phyloP scores from a whole-genome alignment of 2,113 vertebrate genomes.

The Thunnus maccoyii region DNA sequence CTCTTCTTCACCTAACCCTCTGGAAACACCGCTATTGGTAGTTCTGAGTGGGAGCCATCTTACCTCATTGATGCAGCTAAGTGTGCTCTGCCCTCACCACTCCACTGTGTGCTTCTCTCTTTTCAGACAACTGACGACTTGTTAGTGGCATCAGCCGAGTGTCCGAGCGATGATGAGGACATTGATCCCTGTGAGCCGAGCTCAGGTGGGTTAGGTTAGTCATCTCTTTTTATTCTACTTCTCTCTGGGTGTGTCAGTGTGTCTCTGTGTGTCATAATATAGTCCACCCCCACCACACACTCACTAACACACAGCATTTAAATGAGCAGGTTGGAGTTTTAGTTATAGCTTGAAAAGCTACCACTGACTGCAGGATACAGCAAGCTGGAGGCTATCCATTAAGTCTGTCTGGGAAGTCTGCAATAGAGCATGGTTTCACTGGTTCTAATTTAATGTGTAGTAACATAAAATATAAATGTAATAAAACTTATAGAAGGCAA shows the following conservation, averaged over 20 bases:
- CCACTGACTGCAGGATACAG: neutral
- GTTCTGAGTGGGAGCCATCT: constrained; percentile 48
- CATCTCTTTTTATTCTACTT: constrained; percentile 94
- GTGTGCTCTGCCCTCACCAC: constrained; percentile 43
- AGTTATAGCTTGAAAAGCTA: constrained; percentile 22
- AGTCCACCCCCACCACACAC: constrained; percentile 50
- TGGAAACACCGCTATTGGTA: constrained; percentile 40
- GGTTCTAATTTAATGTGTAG: constrained; percentile 10
- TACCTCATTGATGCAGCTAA: constrained; percentile 39
- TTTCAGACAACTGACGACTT: constrained; percentile 93
- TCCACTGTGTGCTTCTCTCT: constrained; percentile 42
- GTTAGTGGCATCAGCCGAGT: constrained; percentile 96
- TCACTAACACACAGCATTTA: constrained; percentile 27
- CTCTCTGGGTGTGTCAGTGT: constrained; percentile 83
- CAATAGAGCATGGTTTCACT: constrained; percentile 30
- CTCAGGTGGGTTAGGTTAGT: constrained; percentile 99
- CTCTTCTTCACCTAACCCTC: constrained; percentile 55
- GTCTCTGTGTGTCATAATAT: constrained; percentile 67
- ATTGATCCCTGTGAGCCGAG: constrained; percentile 99
- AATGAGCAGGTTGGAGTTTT: constrained; percentile 58
- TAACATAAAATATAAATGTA: constrained; percentile 1
- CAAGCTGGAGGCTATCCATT: constrained; percentile 30
- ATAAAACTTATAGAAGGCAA: neutral
- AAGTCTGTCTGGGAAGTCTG: constrained; percentile 21
- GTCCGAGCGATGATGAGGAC: constrained; percentile 98